A percentile compares a stretch with the other conserved stretches of the same genome.
Conservation (phyloP, 2,113 vertebrate genomes). For the Cranoglanis bouderius region DNA sequence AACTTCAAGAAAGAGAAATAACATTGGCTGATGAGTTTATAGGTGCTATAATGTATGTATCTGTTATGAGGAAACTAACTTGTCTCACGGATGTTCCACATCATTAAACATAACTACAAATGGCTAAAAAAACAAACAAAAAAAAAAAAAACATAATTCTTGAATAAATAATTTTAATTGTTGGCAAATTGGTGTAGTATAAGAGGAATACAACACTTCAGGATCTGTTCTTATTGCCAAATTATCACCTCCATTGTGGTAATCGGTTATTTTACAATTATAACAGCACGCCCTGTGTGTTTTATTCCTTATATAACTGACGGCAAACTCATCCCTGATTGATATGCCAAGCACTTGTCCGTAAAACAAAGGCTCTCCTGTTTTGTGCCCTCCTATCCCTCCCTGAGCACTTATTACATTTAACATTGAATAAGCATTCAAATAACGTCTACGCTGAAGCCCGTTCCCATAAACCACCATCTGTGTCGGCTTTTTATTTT, state of each 20-base stretch:
- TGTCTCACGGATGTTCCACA: background rate
- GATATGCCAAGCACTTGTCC: slow-evolving; percentile 60
- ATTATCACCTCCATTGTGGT: background rate
- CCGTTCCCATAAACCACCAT: slow-evolving; percentile 67
- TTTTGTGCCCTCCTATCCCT: slow-evolving; percentile 27
- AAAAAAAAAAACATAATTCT: background rate
- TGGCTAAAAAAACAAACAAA: background rate
- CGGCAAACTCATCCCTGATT: slow-evolving; percentile 45
- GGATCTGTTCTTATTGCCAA: background rate
- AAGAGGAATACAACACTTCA: background rate
- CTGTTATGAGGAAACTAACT: background rate
- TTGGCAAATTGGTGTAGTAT: too few species aligned
- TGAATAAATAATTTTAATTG: background rate
- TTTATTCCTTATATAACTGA: slow-evolving; percentile 4
- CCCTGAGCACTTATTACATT: slow-evolving; percentile 60
- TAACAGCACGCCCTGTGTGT: background rate
- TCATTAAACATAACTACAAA: background rate
- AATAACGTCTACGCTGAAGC: slow-evolving; percentile 68
- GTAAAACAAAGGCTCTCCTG: slow-evolving; percentile 60
- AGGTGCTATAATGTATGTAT: background rate
- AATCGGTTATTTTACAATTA: background rate
- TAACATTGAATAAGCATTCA: slow-evolving; percentile 70
- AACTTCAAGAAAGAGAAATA: too few species aligned
- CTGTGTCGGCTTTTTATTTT: slow-evolving; percentile 60
- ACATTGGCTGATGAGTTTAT: too few species aligned